phyloP scores from a whole-genome alignment of 2,113 vertebrate species.

The Ploceus nigricollis region DNA sequence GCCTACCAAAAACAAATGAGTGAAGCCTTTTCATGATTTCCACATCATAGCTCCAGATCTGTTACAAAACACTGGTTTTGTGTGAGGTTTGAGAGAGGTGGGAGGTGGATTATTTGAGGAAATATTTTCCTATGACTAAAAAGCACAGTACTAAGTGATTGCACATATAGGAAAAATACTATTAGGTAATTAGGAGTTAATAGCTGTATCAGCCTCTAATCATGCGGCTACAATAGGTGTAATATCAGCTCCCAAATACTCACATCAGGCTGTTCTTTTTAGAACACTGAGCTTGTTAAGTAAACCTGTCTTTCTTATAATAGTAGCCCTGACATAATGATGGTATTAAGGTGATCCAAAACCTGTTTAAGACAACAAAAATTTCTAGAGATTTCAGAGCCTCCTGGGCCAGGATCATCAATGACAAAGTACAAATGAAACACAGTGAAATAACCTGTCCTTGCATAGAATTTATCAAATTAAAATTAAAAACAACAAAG shows the following conservation, averaged over 20 bases:
- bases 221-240: background rate
- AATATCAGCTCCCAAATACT: background rate
- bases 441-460: background rate
- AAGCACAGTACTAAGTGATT: background rate
- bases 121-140: background rate
- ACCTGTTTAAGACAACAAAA: background rate
- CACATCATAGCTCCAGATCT: background rate
- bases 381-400: background rate
- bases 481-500: background rate
- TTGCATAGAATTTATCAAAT: background rate
- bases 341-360: background rate
- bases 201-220: background rate
- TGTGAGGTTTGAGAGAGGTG: background rate
- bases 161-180: background rate
- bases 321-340: background rate
- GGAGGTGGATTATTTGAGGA: background rate
- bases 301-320: background rate
- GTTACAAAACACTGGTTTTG: background rate
- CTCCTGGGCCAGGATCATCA: background rate
- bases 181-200: background rate
- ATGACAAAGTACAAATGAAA: background rate
- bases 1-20: fast-evolving
- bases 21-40: background rate
- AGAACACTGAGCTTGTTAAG: background rate
- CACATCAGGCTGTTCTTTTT: background rate